Conservation (phyloP, 1,140 invertebrate genomes). For the Yoshiicerus persimilis region DNA sequence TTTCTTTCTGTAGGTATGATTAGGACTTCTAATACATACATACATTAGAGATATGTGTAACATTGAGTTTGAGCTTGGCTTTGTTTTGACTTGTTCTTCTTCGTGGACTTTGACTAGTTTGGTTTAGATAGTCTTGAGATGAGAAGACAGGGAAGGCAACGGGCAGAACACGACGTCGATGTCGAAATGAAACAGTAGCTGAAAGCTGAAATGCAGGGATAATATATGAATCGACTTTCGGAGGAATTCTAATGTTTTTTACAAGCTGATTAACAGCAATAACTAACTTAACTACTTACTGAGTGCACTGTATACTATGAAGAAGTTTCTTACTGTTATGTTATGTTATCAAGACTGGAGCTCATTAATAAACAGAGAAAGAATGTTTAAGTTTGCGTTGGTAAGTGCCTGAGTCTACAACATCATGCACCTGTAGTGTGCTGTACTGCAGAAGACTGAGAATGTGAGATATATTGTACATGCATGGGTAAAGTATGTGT, state of each 20-base stretch:
- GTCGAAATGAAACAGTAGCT: not conserved
- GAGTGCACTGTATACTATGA: not conserved
- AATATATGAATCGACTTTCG: not conserved
- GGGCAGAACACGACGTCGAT: not conserved
- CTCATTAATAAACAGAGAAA: conserved; percentile 8
- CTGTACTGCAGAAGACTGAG: not conserved
- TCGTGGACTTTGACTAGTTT: not conserved
- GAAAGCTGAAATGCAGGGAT: not conserved
- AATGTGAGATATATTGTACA: not conserved
- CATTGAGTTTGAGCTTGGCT: not conserved
- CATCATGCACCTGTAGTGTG: not conserved
- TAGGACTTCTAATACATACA: not conserved
- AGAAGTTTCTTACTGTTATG: not conserved
- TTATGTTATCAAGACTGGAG: not conserved
- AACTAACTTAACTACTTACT: not conserved
- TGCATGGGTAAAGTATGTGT: not conserved
- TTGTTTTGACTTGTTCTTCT: not conserved
- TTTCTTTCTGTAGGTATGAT: not conserved
- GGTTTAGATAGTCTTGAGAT: not conserved
- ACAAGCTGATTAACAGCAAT: not conserved
- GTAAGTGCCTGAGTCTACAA: too few species aligned
- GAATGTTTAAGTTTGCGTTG: not conserved
- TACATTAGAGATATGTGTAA: not conserved
- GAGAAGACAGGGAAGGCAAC: not conserved
- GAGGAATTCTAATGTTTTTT: not conserved